Conservation (phyloP, 2,888 invertebrate genomes). For the Muschampia plurimacula region DNA sequence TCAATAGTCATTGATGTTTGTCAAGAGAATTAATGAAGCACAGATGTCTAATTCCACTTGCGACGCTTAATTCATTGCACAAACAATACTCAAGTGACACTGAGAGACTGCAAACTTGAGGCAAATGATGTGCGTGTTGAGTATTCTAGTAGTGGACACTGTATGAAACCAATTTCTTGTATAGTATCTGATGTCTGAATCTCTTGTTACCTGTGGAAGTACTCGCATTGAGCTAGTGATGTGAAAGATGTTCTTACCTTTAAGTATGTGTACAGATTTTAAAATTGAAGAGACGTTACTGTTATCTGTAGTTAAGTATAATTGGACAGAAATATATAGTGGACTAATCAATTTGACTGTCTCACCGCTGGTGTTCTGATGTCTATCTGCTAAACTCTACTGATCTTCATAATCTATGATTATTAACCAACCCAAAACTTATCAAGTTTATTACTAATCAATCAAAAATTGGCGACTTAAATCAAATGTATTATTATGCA, state of each 20-base stretch:
- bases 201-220: constrained; percentile 45
- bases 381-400: constrained; percentile 4
- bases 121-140: neutral
- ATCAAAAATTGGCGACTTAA: constrained; percentile 16
- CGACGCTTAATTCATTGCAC: constrained; percentile 21
- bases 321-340: constrained; percentile 1
- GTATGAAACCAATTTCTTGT: constrained; percentile 12
- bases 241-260: constrained; percentile 21
- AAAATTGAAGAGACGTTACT: constrained; percentile 12
- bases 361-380: constrained; percentile 31
- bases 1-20: neutral
- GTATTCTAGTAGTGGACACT: constrained; percentile 15
- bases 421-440: neutral
- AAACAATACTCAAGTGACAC: constrained; percentile 34
- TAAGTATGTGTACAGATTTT: constrained; percentile 37
- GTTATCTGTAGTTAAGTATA: constrained; percentile 8
- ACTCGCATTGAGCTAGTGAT: constrained; percentile 7
- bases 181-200: constrained; percentile 54
- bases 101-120: neutral
- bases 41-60: neutral
- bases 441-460: neutral
- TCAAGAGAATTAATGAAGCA: neutral
- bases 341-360: neutral
- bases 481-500: constrained; percentile 3
- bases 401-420: neutral